Base-by-base conservation (phyloP, 2,888 invertebrate species). In the Spisula solida region DNA sequence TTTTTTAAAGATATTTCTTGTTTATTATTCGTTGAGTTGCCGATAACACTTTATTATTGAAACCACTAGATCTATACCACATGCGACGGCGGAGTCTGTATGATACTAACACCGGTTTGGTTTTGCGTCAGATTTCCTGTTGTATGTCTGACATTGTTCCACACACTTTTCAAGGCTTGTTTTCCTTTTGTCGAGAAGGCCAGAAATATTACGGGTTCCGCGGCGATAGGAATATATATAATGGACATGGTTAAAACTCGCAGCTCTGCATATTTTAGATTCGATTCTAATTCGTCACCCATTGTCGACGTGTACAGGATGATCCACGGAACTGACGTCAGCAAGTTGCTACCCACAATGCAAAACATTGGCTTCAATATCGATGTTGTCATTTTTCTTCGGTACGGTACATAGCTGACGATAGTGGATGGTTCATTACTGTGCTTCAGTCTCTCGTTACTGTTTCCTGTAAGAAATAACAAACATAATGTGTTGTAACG, bases 281-380 rank as follows among this genome's bases (percentile, higher is more conserved):
- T 84, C 56, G 29, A 47, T 48, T 81, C 81, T 20, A 84, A 48
- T 16, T 78, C 25, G 29, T 80, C 89, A 70, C 51, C 25, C 1
- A 85, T 25, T 0, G 85, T 87, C n/a, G 81, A 41, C 2, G 55
- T 25, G 51, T 87, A 87, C 10, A 89, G 75, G 34, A 87, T 75
- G 31, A 87, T 70, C 87, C 87, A 89, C 20, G 89, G 89, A 51
- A 89, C 55, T 47, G 84, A 84, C 55, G 81, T 81, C 51, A 87
- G 1, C 14, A 84, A 8, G 81, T 84, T 87, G 25, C 31, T 84
- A 20, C 82, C 34, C n/a, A 89, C 89, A 34, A 89, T 87, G 56
- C 84, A 87, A 34, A 89, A 87, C 89, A 89, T 89, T 2, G 89
- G 89, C 70, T 89, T 89, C 25, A 89, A 56, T 18, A 89, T 87